Base-by-base conservation (phyloP, 2,888 invertebrate species). In the Falcaria lacertinaria region DNA sequence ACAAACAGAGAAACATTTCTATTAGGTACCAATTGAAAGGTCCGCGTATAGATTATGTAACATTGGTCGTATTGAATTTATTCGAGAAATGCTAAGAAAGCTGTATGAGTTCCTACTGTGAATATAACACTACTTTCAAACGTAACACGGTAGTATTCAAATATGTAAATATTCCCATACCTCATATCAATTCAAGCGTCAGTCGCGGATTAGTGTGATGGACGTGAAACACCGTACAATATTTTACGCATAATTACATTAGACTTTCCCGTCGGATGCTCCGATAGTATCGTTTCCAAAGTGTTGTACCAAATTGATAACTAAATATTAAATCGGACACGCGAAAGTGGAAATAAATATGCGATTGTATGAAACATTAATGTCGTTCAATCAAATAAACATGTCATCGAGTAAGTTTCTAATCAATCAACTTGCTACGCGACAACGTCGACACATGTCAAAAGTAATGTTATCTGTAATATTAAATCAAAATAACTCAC, bases 191-290 rank as follows among this genome's bases (percentile, higher is more conserved):
- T 33, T 40, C 17, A 33, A 33, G 19, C 40, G 40, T 40, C 40
- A 34, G 34, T 40, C 40, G 17, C 14, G 33, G 19, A 40, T 40
- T 40, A 40, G 28, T 28, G 28, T 36, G 13, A 40, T 16, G 16
- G 16, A 40, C 33, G 17, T 32, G 16, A 39, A 17, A n/a, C 13
- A 15, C 13, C 15, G 13, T 33, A 39, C 39, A 39, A 33, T 39
- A 39, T 37, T 37, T 37, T 37, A 37, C 16, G 37, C 37, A 37
- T 37, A 37, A 37, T 37, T 37, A 25, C 14, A 37, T 37, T 37
- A 37, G 22, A 22, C 22, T 37, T 22, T 37, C 37, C 13, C 11
- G 22, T 22, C 37, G 16, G 25, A 37, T 6, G 5, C 1, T 15
- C 11, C 11, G 37, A 22, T 37, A 37, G 15, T 3, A 37, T 37